Base-by-base conservation (phyloP, 1,140 invertebrate species). In the Lordiphosa mommai region DNA sequence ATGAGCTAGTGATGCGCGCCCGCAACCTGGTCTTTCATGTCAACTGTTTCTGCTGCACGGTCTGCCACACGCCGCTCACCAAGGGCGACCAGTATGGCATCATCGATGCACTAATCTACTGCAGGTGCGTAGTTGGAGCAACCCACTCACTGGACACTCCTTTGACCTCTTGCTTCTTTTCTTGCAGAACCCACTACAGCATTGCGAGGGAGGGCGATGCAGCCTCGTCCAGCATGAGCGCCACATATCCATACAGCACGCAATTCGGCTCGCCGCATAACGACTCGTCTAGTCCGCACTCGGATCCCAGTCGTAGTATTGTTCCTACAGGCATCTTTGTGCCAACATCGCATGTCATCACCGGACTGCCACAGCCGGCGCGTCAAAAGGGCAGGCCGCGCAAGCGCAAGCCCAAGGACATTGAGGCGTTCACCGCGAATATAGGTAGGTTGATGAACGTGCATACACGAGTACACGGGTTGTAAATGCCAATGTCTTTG, bases 51-150 rank as follows among this genome's bases (percentile, higher is more conserved):
- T 95, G 94, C 4, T 99, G 98, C 89, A 94, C 95, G 9, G 93
- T 95, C n/a, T 99, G 98, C 90, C 93, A 94, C 87, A 91, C 94
- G 9, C 93, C 93, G 2, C 90, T 96, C 37, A 96, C 93, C 34
- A 96, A 96, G 88, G 95, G 98, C 10, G 97, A 99, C 88, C 96
- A 97, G 69, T 99, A 98, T 89, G 97, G 97, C 30, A 96, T 97
- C 91, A 92, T 95, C 57, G 94, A 96, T 70, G 93, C 94, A 7
- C 92, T 94, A 23, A 94, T 97, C 17, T 94, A 95, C 71, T 96
- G 95, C 90, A 91, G 91, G 91, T 92, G 61, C 9, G 1, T 6
- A 14, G n/a, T 0, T 4, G 4, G 1, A 16, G 33, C 10, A 4
- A 12, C 4, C 7, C 1, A 7, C 0, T 33, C 0, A 4, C 2